Percentiles rank a stretch among this genome's conserved stretches.
Evolutionary conservation across 2,113 vertebrate genomes (phyloP).

Genomic region (Columba janthina): DNA sequence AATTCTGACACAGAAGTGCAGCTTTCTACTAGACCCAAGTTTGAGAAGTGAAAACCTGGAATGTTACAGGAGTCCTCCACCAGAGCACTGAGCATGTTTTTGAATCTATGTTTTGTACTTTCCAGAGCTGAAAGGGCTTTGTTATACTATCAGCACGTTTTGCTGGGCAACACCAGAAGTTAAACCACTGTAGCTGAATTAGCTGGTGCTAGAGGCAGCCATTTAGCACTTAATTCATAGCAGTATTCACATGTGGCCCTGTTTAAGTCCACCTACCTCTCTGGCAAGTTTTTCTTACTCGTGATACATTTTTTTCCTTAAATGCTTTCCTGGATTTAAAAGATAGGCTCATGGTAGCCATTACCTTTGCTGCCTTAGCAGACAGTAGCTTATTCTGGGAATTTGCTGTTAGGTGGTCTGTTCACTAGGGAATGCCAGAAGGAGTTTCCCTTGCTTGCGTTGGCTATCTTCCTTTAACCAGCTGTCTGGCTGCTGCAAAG

Average conservation of each 20-base stretch:
- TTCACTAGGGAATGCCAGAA: background rate
- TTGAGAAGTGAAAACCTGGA: background rate
- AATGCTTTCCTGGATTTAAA: background rate
- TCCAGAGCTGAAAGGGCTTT: background rate
- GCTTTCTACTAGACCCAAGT: background rate
- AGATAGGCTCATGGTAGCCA: background rate
- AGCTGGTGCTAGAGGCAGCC: background rate
- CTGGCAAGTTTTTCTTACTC: background rate
- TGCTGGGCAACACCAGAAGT: background rate
- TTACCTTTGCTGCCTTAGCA: background rate
- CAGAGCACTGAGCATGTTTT: background rate
- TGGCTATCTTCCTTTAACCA: slow-evolving; percentile 30
- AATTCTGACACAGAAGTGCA: background rate
- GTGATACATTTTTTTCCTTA: background rate
- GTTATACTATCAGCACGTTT: background rate
- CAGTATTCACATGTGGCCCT: background rate
- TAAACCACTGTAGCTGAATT: background rate
- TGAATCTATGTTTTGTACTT: background rate
- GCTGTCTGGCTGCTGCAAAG: slow-evolving; percentile 3
- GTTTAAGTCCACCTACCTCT: background rate
- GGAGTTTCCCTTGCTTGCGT: background rate
- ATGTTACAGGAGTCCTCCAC: accelerated
- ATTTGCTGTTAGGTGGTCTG: slow-evolving; percentile 26
- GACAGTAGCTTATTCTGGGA: background rate
- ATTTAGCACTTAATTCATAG: background rate